phyloP scores from a whole-genome alignment of 2,113 vertebrate genomes.

The Pseudopipra pipra region DNA sequence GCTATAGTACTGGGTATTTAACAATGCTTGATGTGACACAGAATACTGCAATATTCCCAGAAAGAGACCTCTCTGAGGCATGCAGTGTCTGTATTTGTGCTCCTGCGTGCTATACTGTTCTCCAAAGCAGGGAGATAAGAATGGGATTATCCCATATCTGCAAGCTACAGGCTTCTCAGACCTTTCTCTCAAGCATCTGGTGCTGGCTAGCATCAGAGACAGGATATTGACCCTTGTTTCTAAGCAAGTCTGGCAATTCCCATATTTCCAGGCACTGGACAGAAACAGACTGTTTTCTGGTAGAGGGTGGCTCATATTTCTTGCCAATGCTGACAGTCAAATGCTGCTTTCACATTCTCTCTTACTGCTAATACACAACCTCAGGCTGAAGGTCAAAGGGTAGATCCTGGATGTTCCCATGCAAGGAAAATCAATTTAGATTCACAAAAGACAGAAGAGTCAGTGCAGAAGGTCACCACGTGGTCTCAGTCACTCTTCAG shows the following conservation, averaged over 20 bases:
- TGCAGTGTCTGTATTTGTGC: background rate
- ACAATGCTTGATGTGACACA: background rate
- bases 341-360: constrained; percentile 6
- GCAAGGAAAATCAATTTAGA: constrained; percentile 58
- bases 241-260: constrained; percentile 10
- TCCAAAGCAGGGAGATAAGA: background rate
- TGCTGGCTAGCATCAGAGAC: constrained; percentile 18
- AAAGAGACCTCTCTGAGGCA: background rate
- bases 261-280: constrained; percentile 28
- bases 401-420: constrained; percentile 35
- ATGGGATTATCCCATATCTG: background rate
- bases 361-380: background rate
- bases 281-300: constrained; percentile 35
- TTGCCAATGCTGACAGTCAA: constrained; percentile 14
- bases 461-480: constrained; percentile 19
- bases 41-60: background rate
- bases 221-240: background rate
- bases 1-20: background rate
- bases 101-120: background rate
- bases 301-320: constrained; percentile 30
- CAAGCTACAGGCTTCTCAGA: background rate
- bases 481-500: background rate
- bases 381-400: constrained; percentile 54
- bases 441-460: constrained; percentile 19
- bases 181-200: constrained; percentile 14